A percentile compares a stretch with the other conserved stretches of the same genome.
Evolutionary conservation across 2,113 vertebrate species (phyloP).

Genomic region (Triplophysa siluroides): DNA sequence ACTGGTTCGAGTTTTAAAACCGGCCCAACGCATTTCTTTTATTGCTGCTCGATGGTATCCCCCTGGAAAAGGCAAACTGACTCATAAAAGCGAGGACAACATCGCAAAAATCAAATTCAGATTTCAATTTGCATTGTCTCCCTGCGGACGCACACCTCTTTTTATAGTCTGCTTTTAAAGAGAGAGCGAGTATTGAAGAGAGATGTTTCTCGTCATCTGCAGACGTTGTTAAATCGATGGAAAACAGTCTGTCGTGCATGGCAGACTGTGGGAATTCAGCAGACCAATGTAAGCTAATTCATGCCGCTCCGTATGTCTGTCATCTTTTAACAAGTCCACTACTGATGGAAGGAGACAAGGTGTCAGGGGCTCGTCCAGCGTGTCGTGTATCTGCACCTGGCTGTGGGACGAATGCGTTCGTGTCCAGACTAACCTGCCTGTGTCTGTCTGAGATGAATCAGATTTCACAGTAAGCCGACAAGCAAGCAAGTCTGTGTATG

Average conservation of each 20-base stretch:
- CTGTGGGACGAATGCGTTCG: conserved; percentile 50
- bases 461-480: conserved; percentile 61
- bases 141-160: conserved; percentile 57
- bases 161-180: conserved; percentile 67
- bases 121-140: conserved; percentile 66
- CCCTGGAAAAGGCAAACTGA: conserved; percentile 64
- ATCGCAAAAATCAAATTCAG: conserved; percentile 60
- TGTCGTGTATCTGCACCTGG: conserved; percentile 55
- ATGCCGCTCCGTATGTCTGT: conserved; percentile 66
- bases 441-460: conserved; percentile 44
- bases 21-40: conserved; percentile 62
- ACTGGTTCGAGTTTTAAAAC: conserved; percentile 54
- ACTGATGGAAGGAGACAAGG: conserved; percentile 22
- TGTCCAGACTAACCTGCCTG: conserved; percentile 47
- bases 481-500: conserved; percentile 48
- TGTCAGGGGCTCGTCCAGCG: conserved; percentile 45
- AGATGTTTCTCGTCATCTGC: conserved; percentile 56
- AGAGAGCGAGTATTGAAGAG: conserved; percentile 63
- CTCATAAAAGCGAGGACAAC: conserved; percentile 64
- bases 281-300: conserved; percentile 64
- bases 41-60: conserved; percentile 69
- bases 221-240: conserved; percentile 66
- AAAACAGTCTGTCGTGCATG: conserved; percentile 62
- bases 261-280: conserved; percentile 59
- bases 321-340: conserved; percentile 51